These are phyloP conservation scores for Antheraea mylitta DNA, from an alignment of 1,140 invertebrate genomes.

Conservation along the genomic window DNA sequence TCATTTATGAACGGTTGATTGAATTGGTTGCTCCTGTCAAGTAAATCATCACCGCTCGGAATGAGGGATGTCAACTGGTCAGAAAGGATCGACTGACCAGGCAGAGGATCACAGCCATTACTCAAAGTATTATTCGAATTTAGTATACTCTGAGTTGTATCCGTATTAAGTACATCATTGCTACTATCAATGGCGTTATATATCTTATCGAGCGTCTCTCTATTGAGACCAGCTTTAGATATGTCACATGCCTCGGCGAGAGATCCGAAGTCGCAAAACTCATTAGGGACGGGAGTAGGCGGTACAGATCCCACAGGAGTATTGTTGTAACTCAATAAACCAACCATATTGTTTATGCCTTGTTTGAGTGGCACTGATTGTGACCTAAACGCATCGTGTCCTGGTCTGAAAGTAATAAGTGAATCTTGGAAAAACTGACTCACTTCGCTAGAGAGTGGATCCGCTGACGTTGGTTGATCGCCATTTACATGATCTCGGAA, in stretches of 20 bases:
- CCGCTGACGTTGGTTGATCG: slow-evolving; percentile 66
- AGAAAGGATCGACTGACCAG: slow-evolving; percentile 53
- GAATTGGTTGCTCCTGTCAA: slow-evolving; percentile 52
- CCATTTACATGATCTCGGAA: slow-evolving; percentile 58
- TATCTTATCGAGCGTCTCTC: slow-evolving; percentile 76
- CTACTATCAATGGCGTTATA: slow-evolving; percentile 76
- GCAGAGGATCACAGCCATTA: slow-evolving; percentile 58
- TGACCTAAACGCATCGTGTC: slow-evolving; percentile 79
- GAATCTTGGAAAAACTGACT: slow-evolving; percentile 78
- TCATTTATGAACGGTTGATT: slow-evolving; percentile 54
- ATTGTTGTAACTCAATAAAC: slow-evolving; percentile 71
- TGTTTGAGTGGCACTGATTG: slow-evolving; percentile 88
- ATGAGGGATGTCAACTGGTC: slow-evolving; percentile 59
- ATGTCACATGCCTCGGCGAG: slow-evolving; percentile 77
- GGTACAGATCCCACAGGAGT: slow-evolving; percentile 83
- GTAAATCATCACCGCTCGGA: slow-evolving; percentile 43
- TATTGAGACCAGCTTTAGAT: slow-evolving; percentile 74
- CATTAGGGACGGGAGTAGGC: slow-evolving; percentile 84
- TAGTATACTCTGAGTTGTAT: slow-evolving; percentile 44
- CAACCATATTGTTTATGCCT: slow-evolving; percentile 55
- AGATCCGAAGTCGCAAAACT: slow-evolving; percentile 84
- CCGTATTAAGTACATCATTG: slow-evolving; percentile 62
- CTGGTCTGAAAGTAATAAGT: slow-evolving; percentile 45
- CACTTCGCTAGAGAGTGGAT: slow-evolving; percentile 76
- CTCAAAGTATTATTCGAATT: slow-evolving; percentile 49